Evolutionary conservation across 1,140 invertebrate species (phyloP), one percentile per base, ranked within the genome.

Genomic region (Helicorthomorpha holstii): DNA sequence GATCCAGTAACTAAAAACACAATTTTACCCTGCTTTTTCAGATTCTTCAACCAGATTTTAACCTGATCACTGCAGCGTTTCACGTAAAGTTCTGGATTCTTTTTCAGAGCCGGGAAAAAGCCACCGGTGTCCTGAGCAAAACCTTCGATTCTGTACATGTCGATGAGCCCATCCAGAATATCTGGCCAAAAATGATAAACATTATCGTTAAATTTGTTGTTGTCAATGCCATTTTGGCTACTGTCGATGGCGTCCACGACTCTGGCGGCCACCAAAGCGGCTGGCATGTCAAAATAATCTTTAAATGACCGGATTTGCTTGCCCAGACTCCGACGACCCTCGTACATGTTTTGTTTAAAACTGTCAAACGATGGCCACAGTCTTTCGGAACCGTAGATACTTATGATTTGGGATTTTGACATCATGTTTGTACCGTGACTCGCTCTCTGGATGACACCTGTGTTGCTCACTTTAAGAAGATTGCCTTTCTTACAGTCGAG

Each of bases 1-100:
- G 84, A 84, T 12, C 82, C 82, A 23, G 83, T 86, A n/a, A 87
- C 69, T 3, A 88, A 64, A 64, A 83, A 85, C 12, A 75, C 67
- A 49, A 73, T 70, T 52, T 77, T 78, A n/a, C n/a, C n/a, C 4
- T 72, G 68, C 48, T 73, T 64, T 49, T 71, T 69, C 12, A 80
- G 49, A 26, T 73, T 61, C 52, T 65, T 63, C 1, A 88, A 66
- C 83, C 83, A 86, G 1, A 73, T 59, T 10, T 80, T 67, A 1
- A 82, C 69, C 27, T 72, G 64, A 1, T 62, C 48, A 52, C 72
- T 74, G 57, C 79, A 79, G 58, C 70, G 71, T 4, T 78, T 68
- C 12, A 83, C 67, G 64, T 78, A 87, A 56, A 76, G 73, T 1
- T 72, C 64, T 1, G 81, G 79, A 54, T 81, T 63, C 1, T 61